A percentile compares a stretch with the other conserved stretches of the same genome.
Evolutionary conservation across 2,888 invertebrate genomes (phyloP).

Genomic region (Hydrotaea cyrtoneurina): DNA sequence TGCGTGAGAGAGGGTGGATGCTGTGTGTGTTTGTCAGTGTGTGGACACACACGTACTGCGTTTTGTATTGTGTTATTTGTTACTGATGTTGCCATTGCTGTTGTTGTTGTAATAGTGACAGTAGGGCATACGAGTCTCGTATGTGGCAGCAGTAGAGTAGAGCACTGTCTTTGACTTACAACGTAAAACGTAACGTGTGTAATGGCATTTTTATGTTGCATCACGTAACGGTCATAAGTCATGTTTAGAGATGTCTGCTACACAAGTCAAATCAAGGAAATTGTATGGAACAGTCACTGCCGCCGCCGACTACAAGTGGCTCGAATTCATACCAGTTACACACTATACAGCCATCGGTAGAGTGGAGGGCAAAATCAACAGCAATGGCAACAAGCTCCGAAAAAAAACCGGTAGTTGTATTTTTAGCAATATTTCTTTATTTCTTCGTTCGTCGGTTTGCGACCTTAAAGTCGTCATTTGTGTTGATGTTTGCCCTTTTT

Average conservation of each 20-base stretch:
- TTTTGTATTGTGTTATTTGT: conserved; percentile 13
- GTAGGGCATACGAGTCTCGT: background rate
- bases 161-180: conserved; percentile 8
- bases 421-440: conserved; percentile 32
- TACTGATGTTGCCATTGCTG: background rate
- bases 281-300: conserved; percentile 46
- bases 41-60: conserved; percentile 7
- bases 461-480: conserved; percentile 13
- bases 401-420: background rate
- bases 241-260: conserved; percentile 78
- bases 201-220: conserved; percentile 79
- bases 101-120: conserved; percentile 9
- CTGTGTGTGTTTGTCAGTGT: conserved; percentile 10
- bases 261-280: conserved; percentile 69
- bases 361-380: background rate
- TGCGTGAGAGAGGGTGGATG: too few species aligned
- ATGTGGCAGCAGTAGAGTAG: background rate
- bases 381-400: background rate
- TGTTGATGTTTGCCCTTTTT: conserved; percentile 36
- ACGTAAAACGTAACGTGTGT: conserved; percentile 59
- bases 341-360: too few species aligned
- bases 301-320: conserved; percentile 56
- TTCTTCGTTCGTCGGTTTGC: conserved; percentile 16
- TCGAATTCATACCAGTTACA: too few species aligned
- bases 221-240: conserved; percentile 80